These are phyloP conservation scores for Ciconia stormi DNA, from an alignment of 2,113 vertebrate species.

Conservation along the genomic window DNA sequence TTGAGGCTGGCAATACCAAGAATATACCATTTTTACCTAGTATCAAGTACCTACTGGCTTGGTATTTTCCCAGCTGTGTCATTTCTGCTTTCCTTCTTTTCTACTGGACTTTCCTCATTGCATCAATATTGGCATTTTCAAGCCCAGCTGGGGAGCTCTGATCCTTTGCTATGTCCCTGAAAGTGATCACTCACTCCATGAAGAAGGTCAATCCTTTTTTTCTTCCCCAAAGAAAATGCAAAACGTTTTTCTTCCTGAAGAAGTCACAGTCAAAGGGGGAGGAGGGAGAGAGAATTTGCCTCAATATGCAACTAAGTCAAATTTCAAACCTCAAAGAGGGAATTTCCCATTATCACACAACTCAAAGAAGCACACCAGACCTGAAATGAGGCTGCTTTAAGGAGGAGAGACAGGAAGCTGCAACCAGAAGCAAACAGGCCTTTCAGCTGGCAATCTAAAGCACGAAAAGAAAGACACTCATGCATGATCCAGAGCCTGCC, in stretches of 20 bases:
- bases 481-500: background rate
- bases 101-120: background rate
- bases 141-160: background rate
- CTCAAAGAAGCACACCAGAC: background rate
- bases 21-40: background rate
- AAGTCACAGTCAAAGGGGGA: background rate
- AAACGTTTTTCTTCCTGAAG: background rate
- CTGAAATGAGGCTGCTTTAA: slow-evolving; percentile 31
- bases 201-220: background rate
- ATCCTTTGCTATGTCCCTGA: background rate
- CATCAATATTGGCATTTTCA: background rate
- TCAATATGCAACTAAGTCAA: background rate
- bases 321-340: background rate
- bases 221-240: background rate
- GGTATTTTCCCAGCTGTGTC: background rate
- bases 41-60: background rate
- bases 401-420: slow-evolving; percentile 52
- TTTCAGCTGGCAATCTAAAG: slow-evolving; percentile 30
- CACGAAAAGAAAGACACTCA: background rate
- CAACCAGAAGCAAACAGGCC: slow-evolving; percentile 47
- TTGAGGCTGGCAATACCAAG: background rate
- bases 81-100: background rate
- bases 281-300: background rate
- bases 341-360: background rate
- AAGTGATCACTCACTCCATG: background rate